Conservation (phyloP, 2,797 vertebrate species). For the Scolopax bukidnonensis region DNA sequence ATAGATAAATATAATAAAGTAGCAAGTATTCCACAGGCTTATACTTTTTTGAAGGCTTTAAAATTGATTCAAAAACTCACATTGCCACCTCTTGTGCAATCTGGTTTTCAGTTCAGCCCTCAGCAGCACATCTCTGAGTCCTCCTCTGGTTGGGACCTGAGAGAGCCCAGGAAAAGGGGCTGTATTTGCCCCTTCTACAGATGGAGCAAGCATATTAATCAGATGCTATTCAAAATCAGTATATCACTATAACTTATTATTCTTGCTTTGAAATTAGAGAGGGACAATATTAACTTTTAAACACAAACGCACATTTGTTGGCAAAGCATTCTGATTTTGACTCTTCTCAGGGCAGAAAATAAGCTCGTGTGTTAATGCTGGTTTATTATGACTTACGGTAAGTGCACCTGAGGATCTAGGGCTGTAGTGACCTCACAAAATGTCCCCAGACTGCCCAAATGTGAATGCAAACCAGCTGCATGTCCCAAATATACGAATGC, state of each 20-base stretch:
- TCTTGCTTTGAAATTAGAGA: not conserved
- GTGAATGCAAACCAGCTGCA: not conserved
- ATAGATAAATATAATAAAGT: constrained; percentile 58
- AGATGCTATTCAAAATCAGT: not conserved
- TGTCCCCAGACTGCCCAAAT: not conserved
- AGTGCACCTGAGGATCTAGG: too few relatives aligned
- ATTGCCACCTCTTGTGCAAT: not conserved
- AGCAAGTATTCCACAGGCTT: not conserved
- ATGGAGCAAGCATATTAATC: not conserved
- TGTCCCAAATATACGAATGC: not conserved
- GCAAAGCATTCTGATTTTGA: not conserved
- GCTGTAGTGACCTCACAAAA: not conserved
- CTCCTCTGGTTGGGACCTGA: not conserved
- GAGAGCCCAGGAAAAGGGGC: not conserved
- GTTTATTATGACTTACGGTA: not conserved
- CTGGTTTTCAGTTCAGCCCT: not conserved
- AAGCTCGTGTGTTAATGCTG: not conserved
- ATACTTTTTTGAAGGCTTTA: not conserved
- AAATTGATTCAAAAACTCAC: not conserved
- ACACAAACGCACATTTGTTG: not conserved
- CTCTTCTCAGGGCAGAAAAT: not conserved
- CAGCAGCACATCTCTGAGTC: not conserved
- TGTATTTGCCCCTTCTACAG: not conserved
- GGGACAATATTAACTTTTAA: not conserved
- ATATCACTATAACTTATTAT: not conserved